Base-by-base conservation (phyloP, 2,113 vertebrate species). In the Caracal caracal region DNA sequence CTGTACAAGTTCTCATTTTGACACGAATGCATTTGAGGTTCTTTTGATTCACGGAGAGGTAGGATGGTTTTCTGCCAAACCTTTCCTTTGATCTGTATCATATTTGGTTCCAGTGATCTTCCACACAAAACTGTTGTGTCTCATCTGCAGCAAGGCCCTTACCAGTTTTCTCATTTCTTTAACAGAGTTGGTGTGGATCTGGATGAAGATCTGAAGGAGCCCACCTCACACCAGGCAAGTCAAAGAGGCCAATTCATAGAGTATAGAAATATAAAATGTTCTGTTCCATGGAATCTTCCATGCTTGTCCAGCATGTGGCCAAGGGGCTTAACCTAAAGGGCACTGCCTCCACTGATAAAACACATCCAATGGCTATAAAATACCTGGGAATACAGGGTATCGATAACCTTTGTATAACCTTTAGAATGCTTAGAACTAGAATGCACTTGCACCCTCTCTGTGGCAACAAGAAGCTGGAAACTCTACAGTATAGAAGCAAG, bases 151-250 rank as follows among this genome's bases (percentile, higher is more conserved):
- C 28, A 95, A 24, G 76, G 40, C 10, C 9, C 63, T 97, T 53
- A 97, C 63, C 33, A 89, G 49, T 86, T 95, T 79, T 88, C 51
- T 88, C 1, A 78, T 73, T 96, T 94, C 76, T 98, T 96, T 79
- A 71, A 88, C 97, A 99, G 99, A 97, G 97, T 99, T 78, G 98
- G 98, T 2, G 56, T 99, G 93, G 98, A 99, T 93, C 97, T 97
- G 95, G 98, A 99, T 75, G 98, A 99, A 96, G 98, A 98, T 56
- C 94, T 98, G 71, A 98, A 98, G 81, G 96, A 97, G 24, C 78
- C 95, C 89, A 81, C 97, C 91, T 93, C 86, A 47, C 98, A 90
- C 80, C 98, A 99, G 99, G 99, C 98, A 99, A 98, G 97, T 98
- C 88, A 89, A 22, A 22, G 70, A 93, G 92, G 63, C 88, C 82